Percentiles rank a stretch among this genome's conserved stretches.
Evolutionary conservation across 2,888 invertebrate genomes (phyloP).

Genomic region (Melanophora roralis): DNA sequence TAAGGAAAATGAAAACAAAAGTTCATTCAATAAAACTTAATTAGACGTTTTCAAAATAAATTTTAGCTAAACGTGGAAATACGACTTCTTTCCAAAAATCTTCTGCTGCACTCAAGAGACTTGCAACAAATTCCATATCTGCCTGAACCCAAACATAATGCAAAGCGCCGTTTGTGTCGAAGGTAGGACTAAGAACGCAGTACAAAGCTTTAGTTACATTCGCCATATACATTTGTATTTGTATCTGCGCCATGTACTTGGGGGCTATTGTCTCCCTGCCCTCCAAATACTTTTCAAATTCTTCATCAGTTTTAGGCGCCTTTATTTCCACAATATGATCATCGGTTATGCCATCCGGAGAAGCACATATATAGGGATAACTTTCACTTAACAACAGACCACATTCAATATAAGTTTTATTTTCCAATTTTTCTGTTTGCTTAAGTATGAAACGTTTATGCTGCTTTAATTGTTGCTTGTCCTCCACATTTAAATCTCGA

Average conservation of each 20-base stretch:
- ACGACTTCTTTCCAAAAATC: constrained; percentile 75
- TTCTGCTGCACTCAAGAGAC: constrained; percentile 72
- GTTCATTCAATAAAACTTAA: neutral
- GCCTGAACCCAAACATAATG: constrained; percentile 77
- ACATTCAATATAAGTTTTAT: constrained; percentile 74
- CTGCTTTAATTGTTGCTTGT: constrained; percentile 73
- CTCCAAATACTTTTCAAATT: constrained; percentile 76
- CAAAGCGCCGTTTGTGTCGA: constrained; percentile 75
- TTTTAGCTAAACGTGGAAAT: constrained; percentile 72
- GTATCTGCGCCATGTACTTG: constrained; percentile 77
- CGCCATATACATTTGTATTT: constrained; percentile 76
- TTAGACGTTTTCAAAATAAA: constrained; percentile 67
- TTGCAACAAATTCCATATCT: constrained; percentile 74
- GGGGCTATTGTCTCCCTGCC: constrained; percentile 75
- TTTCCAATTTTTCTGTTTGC: constrained; percentile 76
- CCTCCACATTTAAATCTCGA: constrained; percentile 72
- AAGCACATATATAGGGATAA: constrained; percentile 74
- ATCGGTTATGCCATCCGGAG: constrained; percentile 76
- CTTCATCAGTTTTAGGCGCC: constrained; percentile 76
- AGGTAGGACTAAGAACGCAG: constrained; percentile 76
- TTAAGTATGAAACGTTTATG: constrained; percentile 76
- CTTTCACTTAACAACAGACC: constrained; percentile 73
- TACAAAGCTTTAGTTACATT: constrained; percentile 76
- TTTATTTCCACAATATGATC: constrained; percentile 77
- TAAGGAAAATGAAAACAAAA: no score